A percentile compares a stretch with the other conserved stretches of the same genome.
phyloP scores from a whole-genome alignment of 2,888 invertebrate genomes.

The Lepidochrysops patricia region DNA sequence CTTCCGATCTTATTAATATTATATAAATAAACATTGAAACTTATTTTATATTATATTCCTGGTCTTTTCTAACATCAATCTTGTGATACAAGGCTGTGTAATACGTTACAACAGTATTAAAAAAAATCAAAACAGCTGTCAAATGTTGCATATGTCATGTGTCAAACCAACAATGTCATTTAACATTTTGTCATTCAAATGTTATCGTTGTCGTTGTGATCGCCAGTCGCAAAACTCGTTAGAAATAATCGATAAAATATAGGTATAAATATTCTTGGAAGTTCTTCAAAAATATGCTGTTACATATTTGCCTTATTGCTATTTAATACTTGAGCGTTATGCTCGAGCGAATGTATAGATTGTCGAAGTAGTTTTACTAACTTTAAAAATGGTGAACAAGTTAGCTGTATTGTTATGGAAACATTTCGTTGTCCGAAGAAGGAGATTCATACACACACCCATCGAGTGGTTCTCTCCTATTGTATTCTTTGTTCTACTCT shows the following conservation, averaged over 20 bases:
- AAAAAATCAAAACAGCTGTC: too few species aligned
- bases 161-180: too few species aligned
- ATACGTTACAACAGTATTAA: too few species aligned
- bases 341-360: not conserved
- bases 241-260: not conserved
- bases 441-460: constrained; percentile 34
- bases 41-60: too few species aligned
- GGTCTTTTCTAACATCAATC: too few species aligned
- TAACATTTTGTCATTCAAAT: too few species aligned
- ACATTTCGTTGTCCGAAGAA: constrained; percentile 35
- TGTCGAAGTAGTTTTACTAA: not conserved
- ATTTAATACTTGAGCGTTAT: not conserved
- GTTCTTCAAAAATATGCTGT: not conserved
- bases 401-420: constrained; percentile 41
- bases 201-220: too few species aligned
- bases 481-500: constrained; percentile 28
- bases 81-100: too few species aligned
- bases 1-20: too few species aligned
- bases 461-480: constrained; percentile 34
- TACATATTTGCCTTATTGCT: not conserved
- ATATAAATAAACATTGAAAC: too few species aligned
- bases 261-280: not conserved
- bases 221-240: not conserved
- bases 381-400: constrained; percentile 26
- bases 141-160: too few species aligned